phyloP scores from a whole-genome alignment of 37 sponge, comb jelly and placozoan genomes.

The Mnemiopsis leidyi region DNA sequence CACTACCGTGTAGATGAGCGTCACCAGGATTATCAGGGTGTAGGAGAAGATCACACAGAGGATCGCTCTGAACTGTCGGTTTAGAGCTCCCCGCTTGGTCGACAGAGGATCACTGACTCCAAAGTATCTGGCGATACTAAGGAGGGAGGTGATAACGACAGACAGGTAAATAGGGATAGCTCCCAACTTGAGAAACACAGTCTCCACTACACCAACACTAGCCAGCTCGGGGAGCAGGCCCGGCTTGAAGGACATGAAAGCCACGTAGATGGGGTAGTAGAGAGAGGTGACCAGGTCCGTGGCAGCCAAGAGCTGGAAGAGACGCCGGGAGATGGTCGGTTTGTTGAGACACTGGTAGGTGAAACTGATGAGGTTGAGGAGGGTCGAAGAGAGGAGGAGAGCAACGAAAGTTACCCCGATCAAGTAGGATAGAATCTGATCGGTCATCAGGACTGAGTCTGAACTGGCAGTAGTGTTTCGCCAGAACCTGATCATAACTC shows the following conservation, averaged over 20 bases:
- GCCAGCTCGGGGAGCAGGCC: neutral
- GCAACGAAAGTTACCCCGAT: neutral
- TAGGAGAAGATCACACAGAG: neutral
- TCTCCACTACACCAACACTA: neutral
- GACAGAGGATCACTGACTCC: conserved; percentile 9
- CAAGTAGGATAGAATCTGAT: neutral
- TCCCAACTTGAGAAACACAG: neutral
- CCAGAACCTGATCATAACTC: conserved; percentile 31
- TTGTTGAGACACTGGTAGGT: neutral
- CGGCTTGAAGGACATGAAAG: neutral
- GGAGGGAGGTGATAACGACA: conserved; percentile 17
- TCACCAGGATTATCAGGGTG: neutral
- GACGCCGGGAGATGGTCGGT: neutral
- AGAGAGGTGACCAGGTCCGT: neutral
- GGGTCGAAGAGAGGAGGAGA: neutral
- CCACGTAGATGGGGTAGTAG: neutral
- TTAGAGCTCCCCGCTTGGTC: neutral
- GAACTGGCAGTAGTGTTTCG: neutral
- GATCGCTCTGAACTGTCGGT: neutral
- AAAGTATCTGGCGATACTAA: neutral
- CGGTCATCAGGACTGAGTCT: no score
- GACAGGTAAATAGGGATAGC: conserved; percentile 34
- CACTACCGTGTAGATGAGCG: neutral
- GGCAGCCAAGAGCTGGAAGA: conserved; percentile 5
- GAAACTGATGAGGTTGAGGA: conserved; percentile 23